These are phyloP conservation scores for Cremastobaeus sp. DNA, from an alignment of 2,888 invertebrate species.

Conservation along the genomic window DNA sequence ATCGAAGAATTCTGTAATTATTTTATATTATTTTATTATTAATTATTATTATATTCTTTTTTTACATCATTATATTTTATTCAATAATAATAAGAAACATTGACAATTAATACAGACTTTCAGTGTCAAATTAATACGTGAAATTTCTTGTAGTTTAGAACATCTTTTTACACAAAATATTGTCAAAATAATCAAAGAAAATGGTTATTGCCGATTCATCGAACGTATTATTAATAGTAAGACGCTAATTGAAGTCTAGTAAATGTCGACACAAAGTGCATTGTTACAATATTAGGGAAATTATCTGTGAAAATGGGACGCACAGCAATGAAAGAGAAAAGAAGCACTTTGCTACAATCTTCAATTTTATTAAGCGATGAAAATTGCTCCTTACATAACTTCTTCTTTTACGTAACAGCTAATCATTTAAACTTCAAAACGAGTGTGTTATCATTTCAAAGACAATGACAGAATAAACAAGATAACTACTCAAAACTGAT, in stretches of 20 bases:
- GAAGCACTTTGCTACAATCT: slow-evolving; percentile 41
- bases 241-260: not conserved
- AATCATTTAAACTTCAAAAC: slow-evolving; percentile 20
- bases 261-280: slow-evolving; percentile 21
- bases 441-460: slow-evolving; percentile 18
- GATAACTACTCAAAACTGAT: not conserved
- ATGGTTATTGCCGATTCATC: too few species aligned
- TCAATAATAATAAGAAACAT: too few species aligned
- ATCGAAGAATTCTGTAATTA: too few species aligned
- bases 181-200: too few species aligned
- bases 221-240: slow-evolving; percentile 16
- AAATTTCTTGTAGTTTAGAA: too few species aligned
- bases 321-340: too few species aligned
- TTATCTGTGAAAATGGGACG: slow-evolving; percentile 25
- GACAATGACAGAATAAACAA: slow-evolving; percentile 10
- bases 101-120: too few species aligned
- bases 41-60: too few species aligned
- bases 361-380: slow-evolving; percentile 21
- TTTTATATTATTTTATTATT: too few species aligned
- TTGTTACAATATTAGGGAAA: slow-evolving; percentile 45
- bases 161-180: too few species aligned
- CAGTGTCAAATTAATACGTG: too few species aligned
- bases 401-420: slow-evolving; percentile 34
- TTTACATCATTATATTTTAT: too few species aligned
- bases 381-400: slow-evolving; percentile 36